Evolutionary conservation across 1,140 invertebrate genomes (phyloP).

Genomic region (Dendroctonus ponderosae): DNA sequence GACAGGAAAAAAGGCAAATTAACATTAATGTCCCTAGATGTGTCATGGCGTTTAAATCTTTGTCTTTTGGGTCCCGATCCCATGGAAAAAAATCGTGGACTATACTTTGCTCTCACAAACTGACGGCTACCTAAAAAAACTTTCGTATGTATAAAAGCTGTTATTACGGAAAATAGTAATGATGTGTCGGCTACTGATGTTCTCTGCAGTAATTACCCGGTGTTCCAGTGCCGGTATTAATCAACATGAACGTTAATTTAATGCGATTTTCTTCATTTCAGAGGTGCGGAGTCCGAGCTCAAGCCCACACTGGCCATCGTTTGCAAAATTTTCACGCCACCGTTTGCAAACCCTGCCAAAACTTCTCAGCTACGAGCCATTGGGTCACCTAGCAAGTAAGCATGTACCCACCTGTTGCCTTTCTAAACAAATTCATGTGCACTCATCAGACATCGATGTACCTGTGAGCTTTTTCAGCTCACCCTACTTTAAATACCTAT

Average conservation of each 20-base stretch:
- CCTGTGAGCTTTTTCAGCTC: background rate
- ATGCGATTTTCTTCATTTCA: no score
- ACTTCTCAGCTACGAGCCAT: no score
- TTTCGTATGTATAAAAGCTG: slow-evolving; percentile 3
- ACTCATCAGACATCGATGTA: background rate
- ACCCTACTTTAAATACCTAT: slow-evolving; percentile 2
- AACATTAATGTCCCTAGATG: slow-evolving; percentile 23
- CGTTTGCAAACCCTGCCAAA: no score
- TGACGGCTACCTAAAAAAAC: slow-evolving; percentile 6
- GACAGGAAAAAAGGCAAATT: slow-evolving; percentile 13
- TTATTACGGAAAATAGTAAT: slow-evolving; percentile 23
- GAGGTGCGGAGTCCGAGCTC: no score
- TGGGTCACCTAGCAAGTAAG: no score
- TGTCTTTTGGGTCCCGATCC: slow-evolving; percentile 5
- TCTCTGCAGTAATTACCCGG: background rate
- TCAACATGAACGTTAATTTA: background rate
- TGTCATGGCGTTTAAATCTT: slow-evolving; percentile 24
- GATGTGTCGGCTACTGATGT: slow-evolving; percentile 15
- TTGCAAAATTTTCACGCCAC: no score
- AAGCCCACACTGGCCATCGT: no score
- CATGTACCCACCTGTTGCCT: background rate
- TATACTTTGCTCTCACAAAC: slow-evolving; percentile 2
- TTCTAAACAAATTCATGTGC: background rate
- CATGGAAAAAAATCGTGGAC: background rate
- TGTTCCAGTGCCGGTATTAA: background rate